Evolutionary conservation across 2,113 vertebrate species (phyloP), one percentile per base, ranked within the genome.

Genomic region (Tychaedon coryphoeus): DNA sequence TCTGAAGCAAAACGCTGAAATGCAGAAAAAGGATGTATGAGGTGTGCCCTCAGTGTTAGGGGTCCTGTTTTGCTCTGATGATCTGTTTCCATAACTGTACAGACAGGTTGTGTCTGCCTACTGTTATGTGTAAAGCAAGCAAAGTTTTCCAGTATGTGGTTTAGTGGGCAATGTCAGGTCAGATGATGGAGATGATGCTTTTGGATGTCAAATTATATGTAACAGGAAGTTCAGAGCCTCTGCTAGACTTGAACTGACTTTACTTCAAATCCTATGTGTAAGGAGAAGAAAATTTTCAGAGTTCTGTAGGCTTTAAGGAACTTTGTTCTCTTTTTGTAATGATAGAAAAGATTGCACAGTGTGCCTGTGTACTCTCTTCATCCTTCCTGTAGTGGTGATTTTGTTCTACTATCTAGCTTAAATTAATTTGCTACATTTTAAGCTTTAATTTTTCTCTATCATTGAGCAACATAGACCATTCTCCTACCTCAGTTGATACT

Each of bases 41-140:
- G 4, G 43, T 19, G 43, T 45, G 43, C 19, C 43, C 19, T 45
- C 43, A 45, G 43, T 45, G 0, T 36, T 34, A 38, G 54, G 43
- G 61, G 13, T 45, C 33, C 31, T 60, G 17, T 60, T 85, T 42
- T 81, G 40, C 74, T 47, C 23, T 3, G 0, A 1, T 69, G 33
- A 28, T 77, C 29, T 23, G 6, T 78, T 73, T 69, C 28, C 3
- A 1, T 61, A 38, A 47, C 26, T 69, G 8, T 38, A 26, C 17
- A 29, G 17, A 18, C 14, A 33, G 17, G 17, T 47, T 60, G 23
- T 8, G 25, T 73, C 53, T 67, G 0, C 64, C 48, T 72, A 0
- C n/a, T 64, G n/a, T 65, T 79, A 22, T 0, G 0, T 79, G 57
- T 66, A 51, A 56, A 19, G 47, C 12, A 33, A 62, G 42, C 1